Percentiles rank a stretch among this genome's conserved stretches.
phyloP scores from a whole-genome alignment of 2,888 invertebrate genomes.

The Anaspis maculata region DNA sequence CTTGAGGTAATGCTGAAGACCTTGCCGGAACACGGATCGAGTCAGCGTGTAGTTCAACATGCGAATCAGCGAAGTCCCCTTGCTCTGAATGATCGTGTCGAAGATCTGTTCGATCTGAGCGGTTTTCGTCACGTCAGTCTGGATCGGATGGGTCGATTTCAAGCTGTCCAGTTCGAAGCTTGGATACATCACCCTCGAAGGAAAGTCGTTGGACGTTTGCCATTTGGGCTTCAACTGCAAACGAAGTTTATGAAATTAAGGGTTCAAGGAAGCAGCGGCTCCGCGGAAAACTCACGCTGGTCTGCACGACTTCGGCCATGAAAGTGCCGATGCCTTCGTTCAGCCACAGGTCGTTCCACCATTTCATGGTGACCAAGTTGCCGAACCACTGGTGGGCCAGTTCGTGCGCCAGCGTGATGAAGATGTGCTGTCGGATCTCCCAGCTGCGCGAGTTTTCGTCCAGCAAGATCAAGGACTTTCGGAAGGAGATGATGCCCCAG shows the following conservation, averaged over 20 bases:
- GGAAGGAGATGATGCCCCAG: conserved; percentile 53
- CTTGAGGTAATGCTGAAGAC: conserved; percentile 47
- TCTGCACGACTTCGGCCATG: conserved; percentile 48
- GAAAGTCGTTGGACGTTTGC: conserved; percentile 48
- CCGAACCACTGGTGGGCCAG: conserved; percentile 73
- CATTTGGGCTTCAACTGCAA: conserved; percentile 50
- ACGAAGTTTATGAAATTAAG: neutral
- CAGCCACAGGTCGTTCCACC: conserved; percentile 67
- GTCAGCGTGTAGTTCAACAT: conserved; percentile 53
- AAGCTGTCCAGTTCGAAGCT: conserved; percentile 48
- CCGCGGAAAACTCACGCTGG: conserved; percentile 40
- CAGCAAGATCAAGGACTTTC: conserved; percentile 54
- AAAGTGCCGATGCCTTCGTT: conserved; percentile 68
- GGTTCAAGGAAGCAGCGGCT: too few relatives aligned
- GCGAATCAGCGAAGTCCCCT: conserved; percentile 49
- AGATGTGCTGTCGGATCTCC: conserved; percentile 28
- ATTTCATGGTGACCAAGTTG: conserved; percentile 57
- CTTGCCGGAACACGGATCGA: conserved; percentile 46
- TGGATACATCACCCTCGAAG: conserved; percentile 47
- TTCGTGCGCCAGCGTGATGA: conserved; percentile 57
- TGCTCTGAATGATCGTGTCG: conserved; percentile 39
- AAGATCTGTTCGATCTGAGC: conserved; percentile 53
- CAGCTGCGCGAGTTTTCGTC: conserved; percentile 45
- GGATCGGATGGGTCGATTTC: conserved; percentile 50
- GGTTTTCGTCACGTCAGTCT: conserved; percentile 45